Evolutionary conservation across 1,140 invertebrate species (phyloP).

Genomic region (Lethocerus indicus): DNA sequence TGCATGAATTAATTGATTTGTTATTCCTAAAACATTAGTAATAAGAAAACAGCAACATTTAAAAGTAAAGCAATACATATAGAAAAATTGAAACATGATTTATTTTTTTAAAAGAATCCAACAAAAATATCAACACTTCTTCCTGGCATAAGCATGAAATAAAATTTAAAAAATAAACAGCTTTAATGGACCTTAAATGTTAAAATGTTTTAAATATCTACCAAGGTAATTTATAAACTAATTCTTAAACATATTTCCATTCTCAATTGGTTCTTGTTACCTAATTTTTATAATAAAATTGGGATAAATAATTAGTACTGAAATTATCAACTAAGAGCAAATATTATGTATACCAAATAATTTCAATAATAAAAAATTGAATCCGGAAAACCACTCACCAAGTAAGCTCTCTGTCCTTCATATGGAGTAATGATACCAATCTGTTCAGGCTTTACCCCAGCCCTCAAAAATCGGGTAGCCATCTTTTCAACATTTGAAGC

Average conservation of each 20-base stretch:
- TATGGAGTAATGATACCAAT: constrained; percentile 99
- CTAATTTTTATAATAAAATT: no score
- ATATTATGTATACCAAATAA: neutral
- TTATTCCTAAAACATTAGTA: neutral
- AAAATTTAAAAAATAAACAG: neutral
- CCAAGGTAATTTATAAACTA: no score
- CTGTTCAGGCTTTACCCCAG: constrained; percentile 92
- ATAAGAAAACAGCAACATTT: no score
- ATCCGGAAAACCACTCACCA: constrained; percentile 34
- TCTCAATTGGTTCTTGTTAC: no score
- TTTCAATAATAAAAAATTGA: neutral
- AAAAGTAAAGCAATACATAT: no score
- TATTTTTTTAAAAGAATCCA: neutral
- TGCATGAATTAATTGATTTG: neutral
- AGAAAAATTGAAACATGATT: no score
- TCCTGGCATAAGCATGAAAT: neutral
- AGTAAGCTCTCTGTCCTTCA: constrained; percentile 94
- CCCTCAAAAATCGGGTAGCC: constrained; percentile 80
- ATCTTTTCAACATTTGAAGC: constrained; percentile 98
- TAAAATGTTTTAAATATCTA: no score
- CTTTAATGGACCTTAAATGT: no score
- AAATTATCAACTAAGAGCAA: no score
- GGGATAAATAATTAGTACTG: no score
- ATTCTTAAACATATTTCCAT: no score
- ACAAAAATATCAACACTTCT: neutral